These are phyloP conservation scores for Tenodera sinensis DNA, from an alignment of 2,888 invertebrate species.

Conservation along the genomic window DNA sequence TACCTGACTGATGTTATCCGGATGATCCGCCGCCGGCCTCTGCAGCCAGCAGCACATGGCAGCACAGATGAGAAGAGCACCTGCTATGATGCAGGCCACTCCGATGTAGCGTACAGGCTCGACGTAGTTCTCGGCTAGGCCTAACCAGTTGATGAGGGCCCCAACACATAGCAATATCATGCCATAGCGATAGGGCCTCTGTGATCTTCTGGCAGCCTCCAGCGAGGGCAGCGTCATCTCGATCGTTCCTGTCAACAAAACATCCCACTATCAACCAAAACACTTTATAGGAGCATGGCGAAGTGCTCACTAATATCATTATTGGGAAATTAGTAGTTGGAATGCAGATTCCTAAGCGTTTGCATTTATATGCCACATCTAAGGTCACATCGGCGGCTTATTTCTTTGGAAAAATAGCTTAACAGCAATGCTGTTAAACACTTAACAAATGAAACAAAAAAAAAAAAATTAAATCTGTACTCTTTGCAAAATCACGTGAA, in stretches of 20 bases:
- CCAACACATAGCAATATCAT: conserved; percentile 69
- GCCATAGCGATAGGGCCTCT: conserved; percentile 69
- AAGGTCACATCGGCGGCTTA: too few relatives aligned
- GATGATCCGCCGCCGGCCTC: conserved; percentile 34
- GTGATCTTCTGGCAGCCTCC: conserved; percentile 51
- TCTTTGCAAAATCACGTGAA: too few relatives aligned
- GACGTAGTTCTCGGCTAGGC: conserved; percentile 67
- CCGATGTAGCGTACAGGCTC: conserved; percentile 67
- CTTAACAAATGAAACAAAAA: too few relatives aligned
- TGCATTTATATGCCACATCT: too few relatives aligned
- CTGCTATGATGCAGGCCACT: conserved; percentile 70
- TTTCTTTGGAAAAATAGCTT: too few relatives aligned
- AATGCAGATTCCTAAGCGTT: too few relatives aligned
- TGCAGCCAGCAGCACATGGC: conserved; percentile 72
- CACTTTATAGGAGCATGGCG: too few relatives aligned
- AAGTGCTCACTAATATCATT: too few relatives aligned
- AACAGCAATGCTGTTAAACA: too few relatives aligned
- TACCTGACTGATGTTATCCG: conserved; percentile 13
- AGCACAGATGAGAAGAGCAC: conserved; percentile 66
- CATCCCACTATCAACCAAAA: too few relatives aligned
- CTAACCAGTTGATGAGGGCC: conserved; percentile 70
- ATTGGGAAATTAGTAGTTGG: too few relatives aligned
- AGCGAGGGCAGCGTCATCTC: conserved; percentile 62
- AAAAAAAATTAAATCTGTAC: too few relatives aligned
- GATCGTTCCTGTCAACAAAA: conserved; percentile 35